Evolutionary conservation across 2,797 vertebrate species (phyloP).

Genomic region (Takifugu rubripes): DNA sequence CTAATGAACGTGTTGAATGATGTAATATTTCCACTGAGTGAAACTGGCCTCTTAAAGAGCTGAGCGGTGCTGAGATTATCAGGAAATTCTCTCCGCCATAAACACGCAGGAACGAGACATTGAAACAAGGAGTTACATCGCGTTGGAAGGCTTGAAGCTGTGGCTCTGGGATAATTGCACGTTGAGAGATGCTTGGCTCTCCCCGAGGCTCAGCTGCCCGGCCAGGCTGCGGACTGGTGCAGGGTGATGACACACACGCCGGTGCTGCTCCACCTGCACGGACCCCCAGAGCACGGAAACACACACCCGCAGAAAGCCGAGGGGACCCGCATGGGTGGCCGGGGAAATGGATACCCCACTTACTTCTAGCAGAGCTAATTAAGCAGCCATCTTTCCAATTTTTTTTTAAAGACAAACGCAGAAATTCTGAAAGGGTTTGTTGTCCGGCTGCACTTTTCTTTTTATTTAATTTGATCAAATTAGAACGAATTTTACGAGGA

Average conservation of each 20-base stretch:
- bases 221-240: conserved; percentile 60
- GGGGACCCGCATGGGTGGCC: conserved; percentile 83
- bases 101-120: conserved; percentile 45
- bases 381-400: conserved; percentile 31
- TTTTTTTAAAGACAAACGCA: neutral
- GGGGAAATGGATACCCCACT: conserved; percentile 57
- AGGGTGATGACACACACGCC: conserved; percentile 86
- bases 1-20: conserved; percentile 40
- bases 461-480: neutral
- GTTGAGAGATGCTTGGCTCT: conserved; percentile 69
- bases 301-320: conserved; percentile 57
- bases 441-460: too few relatives aligned
- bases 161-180: conserved; percentile 56
- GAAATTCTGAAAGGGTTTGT: too few relatives aligned
- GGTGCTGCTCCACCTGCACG: conserved; percentile 85
- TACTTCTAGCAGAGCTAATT: conserved; percentile 57
- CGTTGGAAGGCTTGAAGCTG: conserved; percentile 31
- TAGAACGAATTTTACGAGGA: neutral
- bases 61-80: conserved; percentile 41
- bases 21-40: conserved; percentile 31
- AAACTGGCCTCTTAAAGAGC: conserved; percentile 11
- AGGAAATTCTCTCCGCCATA: conserved; percentile 31
- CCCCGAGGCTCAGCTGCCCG: conserved; percentile 49
- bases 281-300: conserved; percentile 73
- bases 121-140: conserved; percentile 29